Percentiles rank a stretch among this genome's conserved stretches.
phyloP scores from a whole-genome alignment of 2,797 vertebrate species.

The Sarcoramphus papa region DNA sequence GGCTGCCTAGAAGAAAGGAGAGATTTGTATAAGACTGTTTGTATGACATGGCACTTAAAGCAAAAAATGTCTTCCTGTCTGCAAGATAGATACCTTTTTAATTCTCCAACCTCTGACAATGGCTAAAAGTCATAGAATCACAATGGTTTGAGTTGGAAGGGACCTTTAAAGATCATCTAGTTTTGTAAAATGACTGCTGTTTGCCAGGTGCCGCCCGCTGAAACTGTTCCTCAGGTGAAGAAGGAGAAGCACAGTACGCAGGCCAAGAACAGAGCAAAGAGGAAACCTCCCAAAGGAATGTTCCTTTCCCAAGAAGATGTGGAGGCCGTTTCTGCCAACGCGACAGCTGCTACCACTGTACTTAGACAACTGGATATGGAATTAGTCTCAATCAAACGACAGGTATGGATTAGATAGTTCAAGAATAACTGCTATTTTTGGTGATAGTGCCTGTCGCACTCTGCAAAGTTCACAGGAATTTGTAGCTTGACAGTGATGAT shows the following conservation, averaged over 20 bases:
- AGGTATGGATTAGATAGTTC: slow-evolving; percentile 68
- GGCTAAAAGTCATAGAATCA: background rate
- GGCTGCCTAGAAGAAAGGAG: background rate
- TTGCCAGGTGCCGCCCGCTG: slow-evolving; percentile 70
- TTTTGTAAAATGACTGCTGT: slow-evolving; percentile 33
- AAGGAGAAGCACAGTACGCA: slow-evolving; percentile 82
- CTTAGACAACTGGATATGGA: slow-evolving; percentile 91
- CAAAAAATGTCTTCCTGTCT: background rate
- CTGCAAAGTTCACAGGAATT: background rate
- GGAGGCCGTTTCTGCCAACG: slow-evolving; percentile 84
- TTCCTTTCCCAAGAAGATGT: slow-evolving; percentile 90
- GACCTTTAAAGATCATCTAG: background rate
- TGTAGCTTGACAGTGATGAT: background rate
- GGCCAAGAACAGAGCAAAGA: slow-evolving; percentile 88
- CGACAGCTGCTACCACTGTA: slow-evolving; percentile 85
- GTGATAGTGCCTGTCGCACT: background rate
- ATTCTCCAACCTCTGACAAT: background rate
- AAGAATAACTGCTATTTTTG: background rate
- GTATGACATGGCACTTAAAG: background rate
- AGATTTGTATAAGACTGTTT: background rate
- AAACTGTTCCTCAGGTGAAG: slow-evolving; percentile 81
- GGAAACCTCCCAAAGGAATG: slow-evolving; percentile 95
- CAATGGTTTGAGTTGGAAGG: background rate
- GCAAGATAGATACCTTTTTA: background rate
- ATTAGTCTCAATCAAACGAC: slow-evolving; percentile 89